These are phyloP conservation scores for Kobus ellipsiprymnus DNA, from an alignment of 2,113 vertebrate genomes.

Conservation along the genomic window DNA sequence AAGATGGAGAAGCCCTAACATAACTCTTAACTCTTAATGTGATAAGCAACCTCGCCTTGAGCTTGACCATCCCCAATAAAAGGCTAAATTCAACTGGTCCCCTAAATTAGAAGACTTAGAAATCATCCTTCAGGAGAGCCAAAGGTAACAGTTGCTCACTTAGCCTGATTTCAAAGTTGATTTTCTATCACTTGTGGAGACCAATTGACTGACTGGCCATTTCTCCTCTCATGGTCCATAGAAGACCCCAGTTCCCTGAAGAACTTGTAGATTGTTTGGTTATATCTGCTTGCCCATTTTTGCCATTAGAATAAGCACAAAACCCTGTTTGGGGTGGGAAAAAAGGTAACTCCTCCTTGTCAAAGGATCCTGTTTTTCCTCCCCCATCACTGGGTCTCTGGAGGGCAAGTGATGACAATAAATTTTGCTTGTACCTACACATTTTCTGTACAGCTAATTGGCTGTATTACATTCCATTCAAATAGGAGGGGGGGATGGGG, in stretches of 20 bases:
- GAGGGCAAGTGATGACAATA: not conserved
- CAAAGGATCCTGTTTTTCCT: not conserved
- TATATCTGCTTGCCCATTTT: not conserved
- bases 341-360: not conserved
- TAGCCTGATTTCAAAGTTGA: not conserved
- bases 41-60: not conserved
- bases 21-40: not conserved
- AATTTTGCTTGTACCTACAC: too few relatives aligned
- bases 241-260: not conserved
- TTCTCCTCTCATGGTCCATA: not conserved
- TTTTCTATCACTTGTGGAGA: not conserved
- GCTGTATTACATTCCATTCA: not conserved
- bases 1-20: not conserved
- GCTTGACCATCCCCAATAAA: not conserved
- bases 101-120: not conserved
- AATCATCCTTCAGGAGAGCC: not conserved
- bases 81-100: not conserved
- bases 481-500: not conserved
- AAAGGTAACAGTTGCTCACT: not conserved
- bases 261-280: not conserved
- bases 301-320: not conserved
- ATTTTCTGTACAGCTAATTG: not conserved
- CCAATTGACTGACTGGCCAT: not conserved
- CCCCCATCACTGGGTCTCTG: not conserved
- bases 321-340: not conserved